phyloP scores from a whole-genome alignment of 2,888 invertebrate genomes.

The Cheilosia grossa region DNA sequence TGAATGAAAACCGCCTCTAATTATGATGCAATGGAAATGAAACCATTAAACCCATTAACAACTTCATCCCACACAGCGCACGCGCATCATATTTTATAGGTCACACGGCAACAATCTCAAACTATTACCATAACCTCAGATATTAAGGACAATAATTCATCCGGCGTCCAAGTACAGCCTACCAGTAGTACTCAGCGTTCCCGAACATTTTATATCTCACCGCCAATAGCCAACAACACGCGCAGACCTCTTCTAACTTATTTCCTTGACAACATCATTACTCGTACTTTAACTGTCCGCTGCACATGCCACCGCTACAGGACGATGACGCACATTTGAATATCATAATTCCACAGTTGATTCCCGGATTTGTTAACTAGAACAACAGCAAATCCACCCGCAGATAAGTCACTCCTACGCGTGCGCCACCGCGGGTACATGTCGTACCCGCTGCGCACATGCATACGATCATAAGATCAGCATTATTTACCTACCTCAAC shows the following conservation, averaged over 20 bases:
- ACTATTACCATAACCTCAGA: constrained; percentile 1
- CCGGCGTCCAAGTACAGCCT: background rate
- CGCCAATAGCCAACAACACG: constrained; percentile 15
- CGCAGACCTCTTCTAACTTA: background rate
- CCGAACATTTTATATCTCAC: background rate
- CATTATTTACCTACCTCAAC: background rate
- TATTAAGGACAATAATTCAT: constrained; percentile 12
- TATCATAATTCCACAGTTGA: constrained; percentile 50
- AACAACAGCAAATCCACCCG: constrained; percentile 51
- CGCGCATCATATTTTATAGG: background rate
- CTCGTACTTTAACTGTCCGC: constrained; percentile 14
- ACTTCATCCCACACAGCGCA: background rate
- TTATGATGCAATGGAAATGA: background rate
- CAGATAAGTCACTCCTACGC: constrained; percentile 61
- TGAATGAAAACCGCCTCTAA: background rate
- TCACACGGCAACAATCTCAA: background rate
- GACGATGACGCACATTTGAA: constrained; percentile 21
- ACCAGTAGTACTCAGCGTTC: constrained; percentile 19
- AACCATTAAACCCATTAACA: background rate
- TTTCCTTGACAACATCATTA: constrained; percentile 45
- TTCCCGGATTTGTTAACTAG: constrained; percentile 68
- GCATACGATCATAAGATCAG: background rate
- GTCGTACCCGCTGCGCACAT: background rate
- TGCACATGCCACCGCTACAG: constrained; percentile 1
- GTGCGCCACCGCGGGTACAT: constrained; percentile 5